Evolutionary conservation across 1,140 invertebrate genomes (phyloP).

Genomic region (Dufourea novaeangliae): DNA sequence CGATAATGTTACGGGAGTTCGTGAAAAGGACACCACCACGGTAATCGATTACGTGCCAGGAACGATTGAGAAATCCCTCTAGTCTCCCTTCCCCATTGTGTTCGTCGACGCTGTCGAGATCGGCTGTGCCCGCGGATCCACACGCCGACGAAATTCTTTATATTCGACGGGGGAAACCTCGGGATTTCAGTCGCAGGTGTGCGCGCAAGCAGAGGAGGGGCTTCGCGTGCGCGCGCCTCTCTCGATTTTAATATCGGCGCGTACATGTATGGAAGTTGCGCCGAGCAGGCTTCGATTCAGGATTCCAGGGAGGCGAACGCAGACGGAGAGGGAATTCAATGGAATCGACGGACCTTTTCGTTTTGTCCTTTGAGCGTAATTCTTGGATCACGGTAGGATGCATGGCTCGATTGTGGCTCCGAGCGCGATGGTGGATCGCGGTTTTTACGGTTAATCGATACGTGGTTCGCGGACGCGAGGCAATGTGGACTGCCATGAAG

Average conservation of each 20-base stretch:
- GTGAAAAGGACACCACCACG: constrained; percentile 21
- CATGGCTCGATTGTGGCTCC: background rate
- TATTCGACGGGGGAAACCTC: constrained; percentile 31
- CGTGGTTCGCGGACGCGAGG: background rate
- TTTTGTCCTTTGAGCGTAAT: constrained; percentile 6
- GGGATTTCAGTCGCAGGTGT: background rate
- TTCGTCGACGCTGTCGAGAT: constrained; percentile 22
- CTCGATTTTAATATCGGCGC: background rate
- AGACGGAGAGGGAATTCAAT: constrained; percentile 4
- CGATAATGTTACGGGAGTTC: constrained; percentile 41
- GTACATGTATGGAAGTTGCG: background rate
- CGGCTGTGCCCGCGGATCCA: constrained; percentile 24
- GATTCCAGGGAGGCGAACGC: background rate
- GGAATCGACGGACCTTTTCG: constrained; percentile 7
- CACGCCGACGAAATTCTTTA: constrained; percentile 37
- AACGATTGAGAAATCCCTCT: constrained; percentile 51
- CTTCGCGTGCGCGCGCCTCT: background rate
- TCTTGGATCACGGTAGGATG: background rate
- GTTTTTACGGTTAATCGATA: background rate
- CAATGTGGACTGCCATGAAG: background rate
- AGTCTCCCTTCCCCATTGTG: no score
- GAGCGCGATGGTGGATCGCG: background rate
- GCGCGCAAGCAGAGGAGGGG: no score
- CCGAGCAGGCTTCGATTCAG: no score
- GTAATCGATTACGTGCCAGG: constrained; percentile 56